Evolutionary conservation across 2,797 vertebrate genomes (phyloP).

Genomic region (Phataginus tricuspis): DNA sequence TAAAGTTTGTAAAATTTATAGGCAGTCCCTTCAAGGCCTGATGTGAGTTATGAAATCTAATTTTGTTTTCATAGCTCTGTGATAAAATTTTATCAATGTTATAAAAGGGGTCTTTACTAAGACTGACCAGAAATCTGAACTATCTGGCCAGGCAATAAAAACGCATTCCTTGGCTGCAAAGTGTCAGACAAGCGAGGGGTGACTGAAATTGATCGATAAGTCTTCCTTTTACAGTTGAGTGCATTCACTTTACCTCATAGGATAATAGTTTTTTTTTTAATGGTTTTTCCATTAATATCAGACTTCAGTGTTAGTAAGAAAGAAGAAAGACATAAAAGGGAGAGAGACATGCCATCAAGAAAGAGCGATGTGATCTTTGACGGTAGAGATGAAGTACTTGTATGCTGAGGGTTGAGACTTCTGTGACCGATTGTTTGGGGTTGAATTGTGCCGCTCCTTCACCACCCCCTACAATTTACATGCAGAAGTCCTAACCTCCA

Average conservation of each 20-base stretch:
- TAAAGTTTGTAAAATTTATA: slow-evolving; percentile 84
- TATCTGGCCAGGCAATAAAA: slow-evolving; percentile 86
- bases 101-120: slow-evolving; percentile 86
- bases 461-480: neutral
- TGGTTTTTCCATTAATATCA: slow-evolving; percentile 84
- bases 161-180: slow-evolving; percentile 79
- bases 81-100: slow-evolving; percentile 89
- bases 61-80: slow-evolving; percentile 87
- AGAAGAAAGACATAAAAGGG: slow-evolving; percentile 75
- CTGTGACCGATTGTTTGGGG: neutral
- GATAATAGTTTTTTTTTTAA: slow-evolving; percentile 77
- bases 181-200: slow-evolving; percentile 80
- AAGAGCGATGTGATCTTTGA: slow-evolving; percentile 52
- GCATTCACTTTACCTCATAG: slow-evolving; percentile 79
- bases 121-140: slow-evolving; percentile 85
- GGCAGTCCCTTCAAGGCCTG: slow-evolving; percentile 78
- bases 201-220: slow-evolving; percentile 83
- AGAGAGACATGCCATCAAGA: slow-evolving; percentile 51
- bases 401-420: neutral
- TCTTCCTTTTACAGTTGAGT: slow-evolving; percentile 82
- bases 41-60: slow-evolving; percentile 87
- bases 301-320: slow-evolving; percentile 77
- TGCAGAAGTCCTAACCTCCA: neutral
- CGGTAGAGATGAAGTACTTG: neutral
- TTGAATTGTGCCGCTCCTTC: neutral